These are phyloP conservation scores for Norana najaformis DNA, from an alignment of 2,888 invertebrate genomes.

Conservation along the genomic window DNA sequence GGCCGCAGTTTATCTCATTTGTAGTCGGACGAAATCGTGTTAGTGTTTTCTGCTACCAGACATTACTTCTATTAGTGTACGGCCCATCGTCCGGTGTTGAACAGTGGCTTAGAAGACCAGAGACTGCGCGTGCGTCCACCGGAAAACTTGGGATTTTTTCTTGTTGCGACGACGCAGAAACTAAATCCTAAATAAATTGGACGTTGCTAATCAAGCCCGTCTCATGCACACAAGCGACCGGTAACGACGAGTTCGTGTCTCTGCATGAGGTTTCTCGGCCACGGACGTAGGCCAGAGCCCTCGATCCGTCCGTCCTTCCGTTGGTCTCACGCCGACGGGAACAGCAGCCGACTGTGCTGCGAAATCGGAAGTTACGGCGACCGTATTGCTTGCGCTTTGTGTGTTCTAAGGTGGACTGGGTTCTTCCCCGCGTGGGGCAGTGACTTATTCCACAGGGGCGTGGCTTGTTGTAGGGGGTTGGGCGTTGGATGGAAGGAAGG, in stretches of 20 bases:
- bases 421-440: too few species aligned
- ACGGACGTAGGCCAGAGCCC: background rate
- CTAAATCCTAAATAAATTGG: constrained; percentile 13
- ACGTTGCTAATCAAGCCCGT: background rate
- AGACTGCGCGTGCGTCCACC: background rate
- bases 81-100: background rate
- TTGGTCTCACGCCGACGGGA: background rate
- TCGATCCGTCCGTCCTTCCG: background rate
- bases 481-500: too few species aligned
- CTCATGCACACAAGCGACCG: background rate
- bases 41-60: too few species aligned
- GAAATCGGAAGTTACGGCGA: background rate
- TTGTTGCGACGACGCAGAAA: background rate
- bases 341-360: background rate
- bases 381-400: too few species aligned
- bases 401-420: too few species aligned
- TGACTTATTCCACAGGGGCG: too few species aligned
- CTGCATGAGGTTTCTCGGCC: background rate
- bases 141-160: background rate
- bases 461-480: too few species aligned
- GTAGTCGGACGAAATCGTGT: too few species aligned
- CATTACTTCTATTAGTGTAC: background rate
- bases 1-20: too few species aligned
- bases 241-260: background rate
- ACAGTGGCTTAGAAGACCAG: background rate